Conservation (phyloP, 2,888 invertebrate species). For the Chrysodeixis includens region DNA sequence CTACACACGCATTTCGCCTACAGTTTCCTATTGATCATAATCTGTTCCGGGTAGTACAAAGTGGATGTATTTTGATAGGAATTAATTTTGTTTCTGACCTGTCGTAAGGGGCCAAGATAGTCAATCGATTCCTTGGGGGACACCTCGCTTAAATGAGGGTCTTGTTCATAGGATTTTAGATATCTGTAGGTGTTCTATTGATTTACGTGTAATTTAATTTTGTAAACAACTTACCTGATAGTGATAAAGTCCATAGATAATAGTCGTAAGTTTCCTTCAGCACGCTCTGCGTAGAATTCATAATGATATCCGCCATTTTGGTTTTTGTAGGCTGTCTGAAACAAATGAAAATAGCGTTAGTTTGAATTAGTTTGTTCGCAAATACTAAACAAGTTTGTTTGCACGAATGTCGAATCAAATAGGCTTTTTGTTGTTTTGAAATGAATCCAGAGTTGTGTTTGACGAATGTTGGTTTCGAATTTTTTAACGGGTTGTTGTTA, state of each 20-base stretch:
- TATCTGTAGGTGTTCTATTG: not conserved
- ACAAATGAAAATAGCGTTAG: conserved; percentile 60
- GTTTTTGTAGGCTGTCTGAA: conserved; percentile 62
- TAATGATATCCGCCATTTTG: conserved; percentile 78
- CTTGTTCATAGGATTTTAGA: not conserved
- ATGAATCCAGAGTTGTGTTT: not conserved
- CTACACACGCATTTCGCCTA: not conserved
- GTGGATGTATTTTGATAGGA: too few relatives aligned
- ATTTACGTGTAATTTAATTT: not conserved
- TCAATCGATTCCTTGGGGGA: too few relatives aligned
- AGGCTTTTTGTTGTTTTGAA: not conserved
- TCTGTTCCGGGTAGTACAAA: not conserved
- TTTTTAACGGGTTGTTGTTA: not conserved
- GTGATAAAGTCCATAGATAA: conserved; percentile 93
- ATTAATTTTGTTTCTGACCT: too few relatives aligned
- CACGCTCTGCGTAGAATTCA: conserved; percentile 88
- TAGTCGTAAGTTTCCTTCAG: conserved; percentile 91
- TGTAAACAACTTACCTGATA: conserved; percentile 90
- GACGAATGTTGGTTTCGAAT: not conserved
- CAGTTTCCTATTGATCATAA: not conserved
- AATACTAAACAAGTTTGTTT: not conserved
- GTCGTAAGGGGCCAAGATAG: too few relatives aligned
- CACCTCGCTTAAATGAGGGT: too few relatives aligned
- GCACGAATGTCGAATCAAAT: not conserved
- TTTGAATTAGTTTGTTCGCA: not conserved